Evolutionary conservation across 2,113 vertebrate species (phyloP).

Genomic region (Marcusenius ussheri): DNA sequence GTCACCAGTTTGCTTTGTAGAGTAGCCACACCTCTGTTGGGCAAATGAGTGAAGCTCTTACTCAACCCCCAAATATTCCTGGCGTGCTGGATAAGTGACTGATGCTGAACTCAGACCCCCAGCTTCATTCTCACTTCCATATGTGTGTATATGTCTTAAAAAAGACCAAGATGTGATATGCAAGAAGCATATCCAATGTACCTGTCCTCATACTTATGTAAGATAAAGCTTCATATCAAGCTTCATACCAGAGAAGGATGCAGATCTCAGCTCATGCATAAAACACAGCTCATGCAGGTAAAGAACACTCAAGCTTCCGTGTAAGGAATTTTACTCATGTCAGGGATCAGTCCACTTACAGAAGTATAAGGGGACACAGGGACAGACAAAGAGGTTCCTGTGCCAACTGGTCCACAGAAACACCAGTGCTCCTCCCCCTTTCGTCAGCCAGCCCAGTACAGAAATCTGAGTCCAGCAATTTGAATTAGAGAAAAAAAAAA

Average conservation of each 20-base stretch:
- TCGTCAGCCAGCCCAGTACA: background rate
- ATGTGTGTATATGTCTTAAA: background rate
- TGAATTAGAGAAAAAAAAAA: background rate
- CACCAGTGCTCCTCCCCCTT: background rate
- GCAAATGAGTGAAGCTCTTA: too few species aligned
- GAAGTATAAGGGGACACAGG: background rate
- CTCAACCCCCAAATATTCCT: background rate
- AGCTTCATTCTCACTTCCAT: background rate
- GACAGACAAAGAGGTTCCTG: background rate
- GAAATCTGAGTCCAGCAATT: background rate
- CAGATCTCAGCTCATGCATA: too few species aligned
- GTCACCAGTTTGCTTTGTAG: background rate
- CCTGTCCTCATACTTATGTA: background rate
- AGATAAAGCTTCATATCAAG: background rate
- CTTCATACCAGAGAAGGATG: background rate
- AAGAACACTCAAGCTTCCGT: background rate
- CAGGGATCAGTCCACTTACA: background rate
- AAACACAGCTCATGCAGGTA: conserved; percentile 31
- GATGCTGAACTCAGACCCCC: background rate
- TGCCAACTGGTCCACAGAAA: background rate
- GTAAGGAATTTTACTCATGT: background rate
- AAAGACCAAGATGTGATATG: background rate
- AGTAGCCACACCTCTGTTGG: background rate
- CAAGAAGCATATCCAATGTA: background rate
- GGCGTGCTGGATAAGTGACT: background rate